Conservation (phyloP, 30 jellyfish, hydroid and myxozoan genomes). For the Clytia hemisphaerica region DNA sequence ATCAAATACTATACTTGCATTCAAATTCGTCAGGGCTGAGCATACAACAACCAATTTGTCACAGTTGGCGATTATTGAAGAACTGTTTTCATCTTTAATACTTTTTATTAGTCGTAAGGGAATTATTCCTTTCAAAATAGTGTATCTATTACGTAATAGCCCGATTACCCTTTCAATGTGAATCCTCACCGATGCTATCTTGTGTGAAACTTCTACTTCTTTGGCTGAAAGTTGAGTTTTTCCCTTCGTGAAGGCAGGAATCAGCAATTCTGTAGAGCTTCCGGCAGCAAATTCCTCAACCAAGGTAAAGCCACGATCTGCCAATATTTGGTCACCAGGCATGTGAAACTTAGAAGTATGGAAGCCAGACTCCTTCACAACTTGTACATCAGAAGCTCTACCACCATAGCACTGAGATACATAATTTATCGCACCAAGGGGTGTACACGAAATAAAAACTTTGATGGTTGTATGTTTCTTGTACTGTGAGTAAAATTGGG, state of each 20-base stretch:
- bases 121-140: conserved; percentile 9
- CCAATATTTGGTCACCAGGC: conserved; percentile 42
- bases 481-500: conserved; percentile 37
- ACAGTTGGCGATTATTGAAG: background rate
- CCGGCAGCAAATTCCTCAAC: conserved; percentile 33
- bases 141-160: conserved; percentile 6
- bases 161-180: conserved; percentile 21
- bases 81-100: background rate
- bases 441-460: conserved; percentile 51
- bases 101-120: conserved; percentile 22
- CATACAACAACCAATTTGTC: background rate
- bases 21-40: background rate
- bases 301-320: conserved; percentile 43
- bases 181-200: conserved; percentile 21
- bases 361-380: conserved; percentile 21
- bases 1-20: background rate
- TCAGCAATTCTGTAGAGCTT: conserved; percentile 5
- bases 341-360: conserved; percentile 10
- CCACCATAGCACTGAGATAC: conserved; percentile 39
- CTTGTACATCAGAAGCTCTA: conserved; percentile 16
- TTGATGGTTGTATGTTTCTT: conserved; percentile 39
- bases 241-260: conserved; percentile 36
- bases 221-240: conserved; percentile 28
- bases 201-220: conserved; percentile 18
- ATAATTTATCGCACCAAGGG: conserved; percentile 39